These are phyloP conservation scores for Trileptium ribeirensis DNA, from an alignment of 2,888 invertebrate genomes.

Conservation along the genomic window DNA sequence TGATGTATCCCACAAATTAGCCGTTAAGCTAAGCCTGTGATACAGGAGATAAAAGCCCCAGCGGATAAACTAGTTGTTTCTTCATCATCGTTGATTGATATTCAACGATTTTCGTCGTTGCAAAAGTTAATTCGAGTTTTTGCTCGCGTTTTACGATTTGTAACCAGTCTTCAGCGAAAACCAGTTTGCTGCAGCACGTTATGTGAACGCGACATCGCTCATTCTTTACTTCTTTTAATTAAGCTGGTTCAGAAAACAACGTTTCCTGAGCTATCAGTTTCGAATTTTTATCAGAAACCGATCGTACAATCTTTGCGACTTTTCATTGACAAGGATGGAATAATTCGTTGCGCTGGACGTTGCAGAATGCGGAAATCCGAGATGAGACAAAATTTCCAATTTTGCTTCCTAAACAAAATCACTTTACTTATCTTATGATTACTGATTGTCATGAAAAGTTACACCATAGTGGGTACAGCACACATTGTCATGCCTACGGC, in stretches of 20 bases:
- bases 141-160: constrained; percentile 1
- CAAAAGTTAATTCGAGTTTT: constrained; percentile 7
- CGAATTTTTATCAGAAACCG: neutral
- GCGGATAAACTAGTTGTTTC: neutral
- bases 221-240: neutral
- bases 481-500: too few species aligned
- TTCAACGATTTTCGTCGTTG: neutral
- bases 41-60: neutral
- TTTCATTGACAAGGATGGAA: neutral
- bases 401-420: neutral
- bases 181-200: neutral
- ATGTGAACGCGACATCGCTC: neutral
- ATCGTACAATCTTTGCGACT: neutral
- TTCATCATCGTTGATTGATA: neutral
- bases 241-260: neutral
- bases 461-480: too few species aligned
- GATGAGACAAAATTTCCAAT: neutral
- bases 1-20: neutral
- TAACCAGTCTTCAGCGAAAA: neutral
- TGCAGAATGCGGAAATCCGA: neutral
- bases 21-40: neutral
- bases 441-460: neutral
- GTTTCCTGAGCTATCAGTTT: neutral
- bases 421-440: neutral
- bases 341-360: constrained; percentile 7